Base-by-base conservation (phyloP, 2,888 invertebrate species). In the Torymus texanus region DNA sequence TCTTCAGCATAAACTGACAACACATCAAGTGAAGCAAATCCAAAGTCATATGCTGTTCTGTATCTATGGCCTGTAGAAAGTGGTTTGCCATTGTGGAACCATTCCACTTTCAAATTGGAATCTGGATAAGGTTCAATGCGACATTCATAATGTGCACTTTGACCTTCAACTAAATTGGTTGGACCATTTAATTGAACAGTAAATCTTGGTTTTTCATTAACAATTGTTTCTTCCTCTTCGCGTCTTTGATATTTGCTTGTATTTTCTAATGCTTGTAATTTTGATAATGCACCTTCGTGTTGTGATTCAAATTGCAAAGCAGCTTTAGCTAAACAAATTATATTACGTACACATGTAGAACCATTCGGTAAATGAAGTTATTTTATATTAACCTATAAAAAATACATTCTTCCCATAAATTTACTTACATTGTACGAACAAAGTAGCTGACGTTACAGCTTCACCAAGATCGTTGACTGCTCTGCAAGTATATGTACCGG, bases 1-100 rank as follows among this genome's bases (percentile, higher is more conserved):
- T 99, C 99, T 91, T 97, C 97, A 18, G 95, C 95, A 86, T 97
- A 97, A 1, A 97, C 97, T 61, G 97, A 96, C 50, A 98, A 92
- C 81, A 99, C 96, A 89, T 99, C 99, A 82, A 99, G 93, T 73
- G 98, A 96, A 78, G 98, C 97, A 91, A 98, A 98, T 65, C 99
- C 99, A 90, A 99, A 99, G 89, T 99, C 98, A 87, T 96, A 97
- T 67, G 97, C 95, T 67, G 98, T 98, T 87, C 97, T 94, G 92
- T 97, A 97, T 82, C 98, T 94, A 88, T 98, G 97, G 76, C 97
- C 97, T 82, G 95, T 95, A 86, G 94, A 95, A 68, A 97, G 91
- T 63, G 97, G 96, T 90, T 97, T 94, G 67, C 96, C 97, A 90
- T 98, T 97, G 87, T 97, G 97, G 91, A 96, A 95, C 97, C 97